phyloP scores from a whole-genome alignment of 1,140 invertebrate species.

The Pseudomyrmex cubaensis region DNA sequence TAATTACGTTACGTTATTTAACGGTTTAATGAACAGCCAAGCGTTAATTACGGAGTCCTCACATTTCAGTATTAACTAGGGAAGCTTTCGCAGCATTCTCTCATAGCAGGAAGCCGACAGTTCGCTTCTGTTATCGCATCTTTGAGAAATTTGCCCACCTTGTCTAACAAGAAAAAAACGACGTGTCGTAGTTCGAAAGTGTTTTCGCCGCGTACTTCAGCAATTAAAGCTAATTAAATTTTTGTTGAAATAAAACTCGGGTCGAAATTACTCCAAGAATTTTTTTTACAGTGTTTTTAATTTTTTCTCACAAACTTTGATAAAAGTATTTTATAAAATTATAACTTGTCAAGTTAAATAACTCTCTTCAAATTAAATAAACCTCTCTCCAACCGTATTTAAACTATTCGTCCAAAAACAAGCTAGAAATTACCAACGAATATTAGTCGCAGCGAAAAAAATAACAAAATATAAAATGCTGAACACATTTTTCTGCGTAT shows the following conservation, averaged over 20 bases:
- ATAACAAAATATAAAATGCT: background rate
- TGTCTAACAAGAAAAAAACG: background rate
- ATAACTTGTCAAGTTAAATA: background rate
- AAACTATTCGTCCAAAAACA: background rate
- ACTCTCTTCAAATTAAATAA: background rate
- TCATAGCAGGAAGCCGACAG: background rate
- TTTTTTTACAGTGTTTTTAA: constrained; percentile 4
- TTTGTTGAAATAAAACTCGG: background rate
- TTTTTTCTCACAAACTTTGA: too few relatives aligned
- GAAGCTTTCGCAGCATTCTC: background rate
- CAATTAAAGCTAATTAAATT: constrained; percentile 25
- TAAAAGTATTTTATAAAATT: background rate
- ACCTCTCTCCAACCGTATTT: too few relatives aligned
- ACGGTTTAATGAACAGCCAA: constrained; percentile 14
- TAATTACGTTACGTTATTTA: constrained; percentile 24
- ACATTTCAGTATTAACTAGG: constrained; percentile 25
- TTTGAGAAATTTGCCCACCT: constrained; percentile 11
- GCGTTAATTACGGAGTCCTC: constrained; percentile 28
- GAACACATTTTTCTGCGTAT: background rate
- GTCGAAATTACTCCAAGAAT: background rate
- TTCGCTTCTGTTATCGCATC: background rate
- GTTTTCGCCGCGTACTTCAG: background rate
- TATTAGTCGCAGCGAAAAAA: background rate
- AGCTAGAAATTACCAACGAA: background rate
- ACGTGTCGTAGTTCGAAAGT: background rate